phyloP scores from a whole-genome alignment of 2,113 vertebrate genomes.

The Daphoenositta chrysoptera region DNA sequence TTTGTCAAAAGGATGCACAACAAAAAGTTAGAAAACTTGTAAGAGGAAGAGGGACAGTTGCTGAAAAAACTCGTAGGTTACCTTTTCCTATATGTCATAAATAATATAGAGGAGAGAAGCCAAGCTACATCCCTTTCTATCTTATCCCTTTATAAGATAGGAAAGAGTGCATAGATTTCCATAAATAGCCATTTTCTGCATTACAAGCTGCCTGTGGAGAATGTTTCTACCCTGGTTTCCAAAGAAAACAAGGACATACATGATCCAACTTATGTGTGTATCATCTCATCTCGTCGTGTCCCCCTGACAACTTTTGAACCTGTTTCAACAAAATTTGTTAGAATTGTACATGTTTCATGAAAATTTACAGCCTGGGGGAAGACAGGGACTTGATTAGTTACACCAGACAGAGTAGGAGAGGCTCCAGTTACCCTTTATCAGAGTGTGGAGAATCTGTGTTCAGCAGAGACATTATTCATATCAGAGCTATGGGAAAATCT shows the following conservation, averaged over 20 bases:
- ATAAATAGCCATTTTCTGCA: constrained; percentile 23
- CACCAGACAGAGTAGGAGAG: neutral
- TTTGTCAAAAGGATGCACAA: neutral
- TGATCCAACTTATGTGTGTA: neutral
- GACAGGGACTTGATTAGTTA: neutral
- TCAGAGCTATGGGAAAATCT: neutral
- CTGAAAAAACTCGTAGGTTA: neutral
- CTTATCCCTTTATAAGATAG: neutral
- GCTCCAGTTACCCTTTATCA: neutral
- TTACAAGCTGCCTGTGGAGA: neutral
- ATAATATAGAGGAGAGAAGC: neutral
- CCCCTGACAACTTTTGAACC: constrained; percentile 10
- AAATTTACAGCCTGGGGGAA: neutral
- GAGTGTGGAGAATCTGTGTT: neutral
- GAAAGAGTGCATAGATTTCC: neutral
- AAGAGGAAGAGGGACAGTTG: neutral
- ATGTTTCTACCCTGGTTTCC: neutral
- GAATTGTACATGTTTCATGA: neutral
- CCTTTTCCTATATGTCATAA: neutral
- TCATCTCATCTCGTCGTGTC: neutral
- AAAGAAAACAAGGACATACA: constrained; percentile 6
- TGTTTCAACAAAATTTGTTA: constrained; percentile 10
- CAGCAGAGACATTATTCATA: neutral
- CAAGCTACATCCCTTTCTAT: neutral
- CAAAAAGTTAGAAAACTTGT: neutral